These are phyloP conservation scores for Bombyx mori DNA, from an alignment of 1,140 invertebrate genomes.

Conservation along the genomic window DNA sequence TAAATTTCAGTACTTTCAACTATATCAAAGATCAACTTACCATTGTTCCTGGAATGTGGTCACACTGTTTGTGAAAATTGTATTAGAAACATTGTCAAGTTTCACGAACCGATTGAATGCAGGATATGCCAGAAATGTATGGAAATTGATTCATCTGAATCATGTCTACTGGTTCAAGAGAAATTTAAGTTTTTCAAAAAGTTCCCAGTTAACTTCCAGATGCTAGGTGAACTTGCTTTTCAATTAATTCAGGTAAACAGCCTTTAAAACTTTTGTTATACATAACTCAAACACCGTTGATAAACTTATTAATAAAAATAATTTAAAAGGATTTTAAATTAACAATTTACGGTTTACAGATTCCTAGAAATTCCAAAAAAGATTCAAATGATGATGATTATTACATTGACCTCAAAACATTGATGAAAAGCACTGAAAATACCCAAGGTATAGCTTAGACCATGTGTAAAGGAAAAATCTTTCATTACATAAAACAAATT, in stretches of 20 bases:
- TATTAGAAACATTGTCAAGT: slow-evolving; percentile 44
- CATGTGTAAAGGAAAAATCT: background rate
- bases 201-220: slow-evolving; percentile 49
- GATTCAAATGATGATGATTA: slow-evolving; percentile 20
- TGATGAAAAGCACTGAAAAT: slow-evolving; percentile 26
- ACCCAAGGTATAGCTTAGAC: slow-evolving; percentile 27
- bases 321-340: background rate
- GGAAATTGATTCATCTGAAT: slow-evolving; percentile 24
- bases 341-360: slow-evolving; percentile 5
- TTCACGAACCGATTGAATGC: slow-evolving; percentile 46
- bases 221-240: slow-evolving; percentile 44
- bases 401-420: slow-evolving; percentile 35
- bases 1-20: slow-evolving; percentile 13
- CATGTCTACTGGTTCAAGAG: slow-evolving; percentile 25
- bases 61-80: slow-evolving; percentile 62
- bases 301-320: background rate
- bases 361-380: slow-evolving; percentile 9
- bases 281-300: background rate
- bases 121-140: slow-evolving; percentile 45
- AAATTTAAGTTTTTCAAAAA: slow-evolving; percentile 32
- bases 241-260: slow-evolving; percentile 26
- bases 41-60: slow-evolving; percentile 51
- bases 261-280: background rate
- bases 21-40: slow-evolving; percentile 37
- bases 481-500: slow-evolving; percentile 1